Base-by-base conservation (phyloP, 2,888 invertebrate genomes). In the Sympetrum striolatum region DNA sequence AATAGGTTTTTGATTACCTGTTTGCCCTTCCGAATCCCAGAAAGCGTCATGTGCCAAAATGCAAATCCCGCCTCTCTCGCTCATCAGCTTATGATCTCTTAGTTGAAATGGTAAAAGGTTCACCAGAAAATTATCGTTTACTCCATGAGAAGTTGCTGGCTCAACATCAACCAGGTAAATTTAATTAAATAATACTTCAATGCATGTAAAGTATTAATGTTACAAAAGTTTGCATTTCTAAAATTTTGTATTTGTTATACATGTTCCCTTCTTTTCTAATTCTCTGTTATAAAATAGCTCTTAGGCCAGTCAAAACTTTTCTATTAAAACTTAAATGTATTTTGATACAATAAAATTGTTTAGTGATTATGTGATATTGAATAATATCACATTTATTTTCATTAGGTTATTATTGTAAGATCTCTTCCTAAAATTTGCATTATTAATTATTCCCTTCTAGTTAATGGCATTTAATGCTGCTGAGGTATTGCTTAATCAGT, bases 61-160 rank as follows among this genome's bases (percentile, higher is more conserved):
- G 98, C 94, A 99, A 99, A 94, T 98, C 98, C 14, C 97, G 80
- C 12, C 80, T 80, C 2, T 97, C 98, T 0, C 95, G 99, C 90
- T 97, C 98, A 0, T 97, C 98, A 1, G 98, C 98, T 0, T 99
- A 98, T 93, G 98, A 98, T 94, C 94, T 99, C 1, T 94, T 99
- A 4, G 97, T 98, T 10, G 98, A 98, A 93, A 94, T 99, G 92
- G 97, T 97, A 0, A 97, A 97, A 92, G 97, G 97, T 35, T 96
- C 97, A 14, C 96, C 97, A 0, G 97, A 97, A 91, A 99, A 98
- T 94, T 98, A 98, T 93, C 96, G 96, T 92, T 95, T 97, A 92
- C 94, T 99, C 53, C 98, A 98, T 92, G 96, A 96, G 90, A 97
- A 97, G 92, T 95, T 99, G 73, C 94, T 98, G 93, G 96, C 96